Conservation (phyloP, 30 jellyfish, hydroid and myxozoan genomes). For the Aurelia sp. region DNA sequence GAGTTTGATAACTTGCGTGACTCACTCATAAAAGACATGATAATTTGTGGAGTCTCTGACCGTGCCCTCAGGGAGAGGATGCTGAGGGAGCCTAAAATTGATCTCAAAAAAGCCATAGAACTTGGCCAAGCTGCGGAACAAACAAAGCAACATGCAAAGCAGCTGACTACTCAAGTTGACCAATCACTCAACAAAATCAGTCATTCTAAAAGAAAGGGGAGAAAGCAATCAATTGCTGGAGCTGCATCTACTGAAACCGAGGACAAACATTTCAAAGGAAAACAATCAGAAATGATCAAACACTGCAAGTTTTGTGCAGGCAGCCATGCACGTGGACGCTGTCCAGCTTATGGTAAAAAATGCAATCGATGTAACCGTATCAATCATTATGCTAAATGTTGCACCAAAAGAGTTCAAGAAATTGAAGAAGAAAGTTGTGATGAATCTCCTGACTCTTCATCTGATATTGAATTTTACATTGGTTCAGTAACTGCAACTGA, state of each 20-base stretch:
- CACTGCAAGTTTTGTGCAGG: constrained; percentile 75
- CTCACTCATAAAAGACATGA: constrained; percentile 54
- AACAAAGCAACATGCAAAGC: constrained; percentile 39
- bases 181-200: constrained; percentile 46
- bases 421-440: constrained; percentile 7
- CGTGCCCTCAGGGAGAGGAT: constrained; percentile 45
- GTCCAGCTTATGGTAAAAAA: constrained; percentile 52
- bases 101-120: constrained; percentile 61
- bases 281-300: constrained; percentile 30
- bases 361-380: constrained; percentile 36
- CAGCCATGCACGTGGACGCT: constrained; percentile 54
- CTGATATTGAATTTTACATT: constrained; percentile 42
- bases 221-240: constrained; percentile 40
- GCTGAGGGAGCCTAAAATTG: constrained; percentile 66
- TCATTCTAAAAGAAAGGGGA: constrained; percentile 9
- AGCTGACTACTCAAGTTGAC: constrained; percentile 51
- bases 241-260: constrained; percentile 40
- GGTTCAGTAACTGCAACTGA: constrained; percentile 30
- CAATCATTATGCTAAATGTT: constrained; percentile 44
- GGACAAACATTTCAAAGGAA: constrained; percentile 17
- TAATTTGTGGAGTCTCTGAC: constrained; percentile 63
- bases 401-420: constrained; percentile 38
- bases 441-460: constrained; percentile 23
- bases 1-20: constrained; percentile 51
- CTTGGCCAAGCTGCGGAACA: constrained; percentile 64